Base-by-base conservation (phyloP, 2,113 vertebrate genomes). In the Collichthys lucidus region DNA sequence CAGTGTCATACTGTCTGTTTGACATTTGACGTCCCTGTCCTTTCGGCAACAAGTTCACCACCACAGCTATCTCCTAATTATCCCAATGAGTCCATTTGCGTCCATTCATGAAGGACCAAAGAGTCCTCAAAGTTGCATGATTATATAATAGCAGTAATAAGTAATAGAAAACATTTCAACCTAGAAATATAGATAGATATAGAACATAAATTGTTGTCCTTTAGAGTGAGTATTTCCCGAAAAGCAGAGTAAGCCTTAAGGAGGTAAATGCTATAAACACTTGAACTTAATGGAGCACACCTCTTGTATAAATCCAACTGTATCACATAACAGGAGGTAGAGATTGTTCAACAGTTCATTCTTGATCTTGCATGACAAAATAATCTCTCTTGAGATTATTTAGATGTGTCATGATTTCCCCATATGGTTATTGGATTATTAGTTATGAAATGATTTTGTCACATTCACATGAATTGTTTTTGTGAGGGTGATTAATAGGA, bases 381-480 rank as follows among this genome's bases (percentile, higher is more conserved):
- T 77, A 65, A 44, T 69, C 72, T 49, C 15, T 8, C 44, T 35
- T 59, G 14, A 47, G 63, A 59, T 70, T 56, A 56, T 82, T 56
- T 74, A 8, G 71, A 20, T 4, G 7, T 66, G 57, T 49, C 40
- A 56, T 70, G 56, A 50, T 49, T 63, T 63, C 6, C 31, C 35
- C 55, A 24, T 17, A 22, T 50, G 11, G 50, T 40, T 17, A 70
- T 4, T 42, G 63, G 26, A 82, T 40, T 10, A 50, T 63, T 5
- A 35, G 35, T 7, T n/a, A n/a, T 40, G 35, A 40, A 59, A 22
- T 61, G 74, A 53, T 74, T 57, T 66, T 67, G 47, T 61, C 71
- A 53, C 2, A 12, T 11, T 12, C 11, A 15, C 1, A 35, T 60
- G 42, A 47, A 11, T 47, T 26, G 42, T 26, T 46, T 26, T 26